phyloP scores from a whole-genome alignment of 2,888 invertebrate species.

The Graphium colonna region DNA sequence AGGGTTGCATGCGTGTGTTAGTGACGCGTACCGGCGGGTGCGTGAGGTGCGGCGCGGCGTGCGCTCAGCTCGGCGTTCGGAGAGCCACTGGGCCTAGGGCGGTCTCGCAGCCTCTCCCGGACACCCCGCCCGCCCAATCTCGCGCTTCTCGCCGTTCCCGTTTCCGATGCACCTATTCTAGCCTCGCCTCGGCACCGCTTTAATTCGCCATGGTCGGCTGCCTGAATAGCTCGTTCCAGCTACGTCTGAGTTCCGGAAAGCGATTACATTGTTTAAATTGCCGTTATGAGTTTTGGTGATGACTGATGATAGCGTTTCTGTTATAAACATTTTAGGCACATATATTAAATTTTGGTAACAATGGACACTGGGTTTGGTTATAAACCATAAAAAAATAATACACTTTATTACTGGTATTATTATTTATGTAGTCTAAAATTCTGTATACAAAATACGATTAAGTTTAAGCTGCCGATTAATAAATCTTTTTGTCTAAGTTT shows the following conservation, averaged over 20 bases:
- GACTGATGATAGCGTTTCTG: neutral
- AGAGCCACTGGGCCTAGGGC: conserved; percentile 62
- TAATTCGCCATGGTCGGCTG: conserved; percentile 1
- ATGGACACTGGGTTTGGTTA: no score
- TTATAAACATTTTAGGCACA: neutral
- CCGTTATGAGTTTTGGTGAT: neutral
- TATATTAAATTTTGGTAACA: neutral
- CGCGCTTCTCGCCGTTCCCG: conserved; percentile 36
- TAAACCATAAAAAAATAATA: no score
- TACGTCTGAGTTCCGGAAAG: neutral
- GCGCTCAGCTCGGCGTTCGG: conserved; percentile 72
- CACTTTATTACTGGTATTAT: no score
- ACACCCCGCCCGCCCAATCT: conserved; percentile 52
- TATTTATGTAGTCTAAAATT: no score
- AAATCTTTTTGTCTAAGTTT: no score
- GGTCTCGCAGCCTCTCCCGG: conserved; percentile 54
- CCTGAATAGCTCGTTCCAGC: neutral
- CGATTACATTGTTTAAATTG: neutral
- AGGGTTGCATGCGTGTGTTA: conserved; percentile 50
- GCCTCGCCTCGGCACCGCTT: conserved; percentile 3
- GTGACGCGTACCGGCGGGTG: conserved; percentile 73
- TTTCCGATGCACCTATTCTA: conserved; percentile 43
- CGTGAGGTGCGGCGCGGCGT: conserved; percentile 66
- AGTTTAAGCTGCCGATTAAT: no score
- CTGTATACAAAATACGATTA: no score